Evolutionary conservation across 1,140 invertebrate species (phyloP).

Genomic region (Scylla paramamosain): DNA sequence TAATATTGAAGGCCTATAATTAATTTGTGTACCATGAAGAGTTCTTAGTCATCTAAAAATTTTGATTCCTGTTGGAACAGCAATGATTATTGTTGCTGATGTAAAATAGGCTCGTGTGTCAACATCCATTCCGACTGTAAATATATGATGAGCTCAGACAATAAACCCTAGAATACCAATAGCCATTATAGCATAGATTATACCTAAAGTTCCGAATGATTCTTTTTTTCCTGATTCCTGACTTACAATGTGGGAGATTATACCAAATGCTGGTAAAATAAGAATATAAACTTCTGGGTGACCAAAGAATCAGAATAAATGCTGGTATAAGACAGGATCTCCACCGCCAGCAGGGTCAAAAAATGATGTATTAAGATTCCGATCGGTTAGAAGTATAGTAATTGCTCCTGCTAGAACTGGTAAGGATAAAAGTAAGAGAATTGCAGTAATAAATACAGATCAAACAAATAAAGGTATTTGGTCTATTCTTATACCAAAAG

Average conservation of each 20-base stretch:
- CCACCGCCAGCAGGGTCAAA: conserved; percentile 82
- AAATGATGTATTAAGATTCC: conserved; percentile 82
- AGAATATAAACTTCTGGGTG: too few relatives aligned
- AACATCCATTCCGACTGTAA: conserved; percentile 87
- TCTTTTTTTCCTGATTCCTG: conserved; percentile 84
- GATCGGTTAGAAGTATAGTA: conserved; percentile 85
- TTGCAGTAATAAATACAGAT: conserved; percentile 85
- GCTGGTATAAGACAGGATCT: conserved; percentile 84
- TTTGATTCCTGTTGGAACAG: conserved; percentile 84
- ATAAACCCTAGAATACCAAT: conserved; percentile 85
- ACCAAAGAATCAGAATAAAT: conserved; percentile 85
- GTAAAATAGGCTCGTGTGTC: conserved; percentile 88
- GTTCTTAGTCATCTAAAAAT: conserved; percentile 85
- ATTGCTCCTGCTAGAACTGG: conserved; percentile 88
- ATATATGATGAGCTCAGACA: conserved; percentile 87
- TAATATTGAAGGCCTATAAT: conserved; percentile 82
- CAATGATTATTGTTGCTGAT: conserved; percentile 86
- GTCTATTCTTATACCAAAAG: too few relatives aligned
- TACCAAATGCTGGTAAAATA: too few relatives aligned
- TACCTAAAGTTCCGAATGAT: conserved; percentile 83
- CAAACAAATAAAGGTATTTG: too few relatives aligned
- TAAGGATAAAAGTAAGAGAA: conserved; percentile 85
- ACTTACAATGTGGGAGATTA: not conserved
- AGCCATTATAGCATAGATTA: too few relatives aligned
- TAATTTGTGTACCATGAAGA: conserved; percentile 82